Evolutionary conservation across 2,888 invertebrate genomes (phyloP).

Genomic region (Prosopocoilus inquinatus): DNA sequence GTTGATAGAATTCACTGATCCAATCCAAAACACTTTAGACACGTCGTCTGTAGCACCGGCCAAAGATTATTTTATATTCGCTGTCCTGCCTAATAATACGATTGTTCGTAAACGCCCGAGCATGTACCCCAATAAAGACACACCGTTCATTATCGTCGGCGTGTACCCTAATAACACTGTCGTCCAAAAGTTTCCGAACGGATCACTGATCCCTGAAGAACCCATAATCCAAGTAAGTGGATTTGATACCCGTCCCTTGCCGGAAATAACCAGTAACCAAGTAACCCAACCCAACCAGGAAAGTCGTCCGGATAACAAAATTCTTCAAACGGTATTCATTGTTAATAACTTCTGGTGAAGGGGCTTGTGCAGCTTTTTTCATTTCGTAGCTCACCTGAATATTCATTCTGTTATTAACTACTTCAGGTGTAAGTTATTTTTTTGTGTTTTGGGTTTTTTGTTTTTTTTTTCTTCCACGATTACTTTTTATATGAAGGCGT

Average conservation of each 20-base stretch:
- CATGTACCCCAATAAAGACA: constrained; percentile 64
- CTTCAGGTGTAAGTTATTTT: constrained; percentile 1
- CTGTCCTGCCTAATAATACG: constrained; percentile 75
- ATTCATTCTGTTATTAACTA: neutral
- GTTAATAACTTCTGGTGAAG: constrained; percentile 38
- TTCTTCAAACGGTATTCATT: constrained; percentile 55
- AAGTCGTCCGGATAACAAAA: constrained; percentile 51
- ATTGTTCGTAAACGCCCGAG: constrained; percentile 74
- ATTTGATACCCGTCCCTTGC: constrained; percentile 61
- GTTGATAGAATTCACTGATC: constrained; percentile 28
- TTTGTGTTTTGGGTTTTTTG: neutral
- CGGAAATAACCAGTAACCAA: constrained; percentile 66
- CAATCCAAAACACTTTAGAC: constrained; percentile 19
- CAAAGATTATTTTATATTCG: constrained; percentile 72
- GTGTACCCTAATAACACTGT: constrained; percentile 76
- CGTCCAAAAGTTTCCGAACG: constrained; percentile 77
- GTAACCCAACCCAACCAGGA: constrained; percentile 51
- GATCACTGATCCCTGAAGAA: constrained; percentile 71
- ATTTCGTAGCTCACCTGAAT: constrained; percentile 22
- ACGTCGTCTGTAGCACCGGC: constrained; percentile 48
- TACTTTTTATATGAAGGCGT: constrained; percentile 7
- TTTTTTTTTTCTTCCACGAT: constrained; percentile 4
- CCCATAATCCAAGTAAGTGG: constrained; percentile 54
- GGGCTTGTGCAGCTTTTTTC: constrained; percentile 33
- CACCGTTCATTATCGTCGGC: constrained; percentile 73